Percentiles rank a stretch among this genome's conserved stretches.
Conservation (phyloP, 1,140 invertebrate species). For the Calephelis nemesis region DNA sequence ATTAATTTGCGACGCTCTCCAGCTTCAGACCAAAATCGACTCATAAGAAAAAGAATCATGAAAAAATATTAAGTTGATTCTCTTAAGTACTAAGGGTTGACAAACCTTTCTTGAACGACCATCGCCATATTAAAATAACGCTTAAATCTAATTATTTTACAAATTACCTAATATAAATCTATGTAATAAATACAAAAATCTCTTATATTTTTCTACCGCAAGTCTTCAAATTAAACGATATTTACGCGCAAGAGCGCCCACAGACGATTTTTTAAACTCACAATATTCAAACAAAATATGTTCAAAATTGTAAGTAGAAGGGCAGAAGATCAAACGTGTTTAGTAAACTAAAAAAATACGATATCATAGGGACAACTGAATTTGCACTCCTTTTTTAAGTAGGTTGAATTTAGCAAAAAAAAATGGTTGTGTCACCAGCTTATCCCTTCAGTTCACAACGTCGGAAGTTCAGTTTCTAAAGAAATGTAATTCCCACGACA, state of each 20-base stretch:
- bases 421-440: too few species aligned
- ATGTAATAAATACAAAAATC: slow-evolving; percentile 79
- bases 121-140: slow-evolving; percentile 75
- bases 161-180: slow-evolving; percentile 78
- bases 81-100: slow-evolving; percentile 69
- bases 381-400: too few species aligned
- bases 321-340: not conserved
- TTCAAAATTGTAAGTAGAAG: slow-evolving; percentile 2
- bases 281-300: not conserved
- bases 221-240: slow-evolving; percentile 72
- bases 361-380: not conserved
- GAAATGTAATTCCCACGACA: too few species aligned
- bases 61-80: slow-evolving; percentile 59
- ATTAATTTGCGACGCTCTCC: not conserved
- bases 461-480: too few species aligned
- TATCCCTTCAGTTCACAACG: too few species aligned
- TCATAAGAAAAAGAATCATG: slow-evolving; percentile 32
- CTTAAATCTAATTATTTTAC: slow-evolving; percentile 74
- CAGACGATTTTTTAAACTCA: slow-evolving; percentile 8
- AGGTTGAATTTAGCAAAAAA: too few species aligned
- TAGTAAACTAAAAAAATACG: not conserved
- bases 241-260: slow-evolving; percentile 36
- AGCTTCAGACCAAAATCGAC: slow-evolving; percentile 27
- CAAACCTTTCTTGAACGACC: slow-evolving; percentile 63
- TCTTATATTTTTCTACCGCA: slow-evolving; percentile 75